phyloP scores from a whole-genome alignment of 2,797 vertebrate genomes.

The Mustela erminea region DNA sequence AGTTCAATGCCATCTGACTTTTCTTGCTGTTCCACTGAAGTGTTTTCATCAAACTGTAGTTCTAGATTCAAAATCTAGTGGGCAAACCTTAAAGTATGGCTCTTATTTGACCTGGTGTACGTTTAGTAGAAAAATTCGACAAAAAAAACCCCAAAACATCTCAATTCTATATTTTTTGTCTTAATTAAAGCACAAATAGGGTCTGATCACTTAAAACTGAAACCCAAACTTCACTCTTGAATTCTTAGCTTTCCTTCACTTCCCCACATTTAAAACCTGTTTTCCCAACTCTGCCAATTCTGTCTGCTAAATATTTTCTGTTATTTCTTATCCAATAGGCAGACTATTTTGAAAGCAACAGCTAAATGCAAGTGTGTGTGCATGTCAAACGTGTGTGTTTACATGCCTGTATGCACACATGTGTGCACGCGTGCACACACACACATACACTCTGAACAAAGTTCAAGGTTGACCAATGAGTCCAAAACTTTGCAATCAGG shows the following conservation, averaged over 20 bases:
- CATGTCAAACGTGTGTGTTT: neutral
- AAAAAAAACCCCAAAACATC: neutral
- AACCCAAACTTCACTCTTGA: neutral
- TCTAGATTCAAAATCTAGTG: neutral
- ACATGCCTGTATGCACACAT: fast-evolving
- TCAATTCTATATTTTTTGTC: neutral
- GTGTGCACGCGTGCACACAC: fast-evolving
- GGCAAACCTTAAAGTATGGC: neutral
- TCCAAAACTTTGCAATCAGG: neutral
- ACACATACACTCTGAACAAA: neutral
- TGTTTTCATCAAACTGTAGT: neutral
- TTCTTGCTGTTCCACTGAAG: neutral
- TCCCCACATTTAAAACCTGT: neutral
- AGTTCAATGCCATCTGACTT: neutral
- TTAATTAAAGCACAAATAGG: neutral
- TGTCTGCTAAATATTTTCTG: neutral
- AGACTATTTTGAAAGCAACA: neutral
- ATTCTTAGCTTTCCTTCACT: neutral
- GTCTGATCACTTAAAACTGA: neutral
- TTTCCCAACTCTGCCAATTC: neutral
- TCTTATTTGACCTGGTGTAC: neutral
- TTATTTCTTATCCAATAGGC: neutral
- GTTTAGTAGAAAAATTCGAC: neutral
- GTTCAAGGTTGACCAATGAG: neutral
- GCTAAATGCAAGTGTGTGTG: neutral